These are phyloP conservation scores for Apodemia duryi DNA, from an alignment of 2,888 invertebrate species.

Conservation along the genomic window DNA sequence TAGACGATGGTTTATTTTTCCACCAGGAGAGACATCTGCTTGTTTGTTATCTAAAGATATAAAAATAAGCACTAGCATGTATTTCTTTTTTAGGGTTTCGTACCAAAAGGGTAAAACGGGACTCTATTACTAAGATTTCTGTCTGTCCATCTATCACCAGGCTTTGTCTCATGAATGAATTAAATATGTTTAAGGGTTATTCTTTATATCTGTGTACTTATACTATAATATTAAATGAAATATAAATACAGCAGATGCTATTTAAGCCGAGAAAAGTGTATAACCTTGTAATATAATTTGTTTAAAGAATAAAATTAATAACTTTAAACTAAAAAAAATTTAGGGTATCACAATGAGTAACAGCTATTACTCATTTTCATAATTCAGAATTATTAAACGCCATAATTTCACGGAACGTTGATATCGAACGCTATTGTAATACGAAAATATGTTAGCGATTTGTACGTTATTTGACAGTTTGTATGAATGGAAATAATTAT, in stretches of 20 bases:
- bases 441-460: constrained; percentile 41
- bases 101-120: no score
- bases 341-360: constrained; percentile 24
- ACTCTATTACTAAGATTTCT: no score
- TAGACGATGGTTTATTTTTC: no score
- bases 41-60: no score
- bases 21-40: no score
- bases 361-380: constrained; percentile 27
- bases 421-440: constrained; percentile 33
- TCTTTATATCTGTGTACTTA: no score
- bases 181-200: no score
- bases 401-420: constrained; percentile 34
- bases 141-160: no score
- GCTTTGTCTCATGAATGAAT: no score
- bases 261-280: constrained; percentile 3
- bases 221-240: no score
- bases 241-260: not conserved
- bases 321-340: constrained; percentile 20
- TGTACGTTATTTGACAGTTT: constrained; percentile 43
- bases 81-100: no score
- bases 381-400: constrained; percentile 28
- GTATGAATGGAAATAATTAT: constrained; percentile 53
- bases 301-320: not conserved
- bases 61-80: no score
- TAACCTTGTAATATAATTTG: not conserved